phyloP scores from a whole-genome alignment of 30 jellyfish, hydroid and myxozoan genomes.

The Hydractinia echinata region DNA sequence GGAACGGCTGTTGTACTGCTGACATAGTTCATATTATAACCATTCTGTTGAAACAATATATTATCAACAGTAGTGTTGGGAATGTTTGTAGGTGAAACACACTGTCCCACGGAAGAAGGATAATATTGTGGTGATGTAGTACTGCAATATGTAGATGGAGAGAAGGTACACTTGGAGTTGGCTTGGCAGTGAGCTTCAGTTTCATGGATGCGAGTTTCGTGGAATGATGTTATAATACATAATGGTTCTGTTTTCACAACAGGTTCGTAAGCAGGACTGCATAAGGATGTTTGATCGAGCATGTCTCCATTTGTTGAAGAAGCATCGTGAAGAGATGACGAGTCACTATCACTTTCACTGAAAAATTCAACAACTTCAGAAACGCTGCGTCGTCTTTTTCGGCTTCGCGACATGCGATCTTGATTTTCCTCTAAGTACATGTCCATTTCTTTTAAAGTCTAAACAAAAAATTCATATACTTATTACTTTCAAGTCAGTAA shows the following conservation, averaged over 20 bases:
- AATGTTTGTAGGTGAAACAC: slow-evolving; percentile 3
- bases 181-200: slow-evolving; percentile 7
- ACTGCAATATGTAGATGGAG: neutral
- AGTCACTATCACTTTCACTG: slow-evolving; percentile 92
- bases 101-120: neutral
- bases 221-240: neutral
- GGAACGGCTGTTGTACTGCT: slow-evolving; percentile 48
- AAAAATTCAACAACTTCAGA: slow-evolving; percentile 81
- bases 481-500: neutral
- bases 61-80: neutral
- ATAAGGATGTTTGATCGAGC: neutral
- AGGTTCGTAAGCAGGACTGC: slow-evolving; percentile 1
- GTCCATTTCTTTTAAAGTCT: slow-evolving; percentile 98
- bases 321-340: slow-evolving; percentile 81
- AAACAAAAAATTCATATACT: neutral
- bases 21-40: neutral
- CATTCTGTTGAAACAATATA: neutral
- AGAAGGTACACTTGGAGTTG: neutral
- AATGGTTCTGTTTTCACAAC: slow-evolving; percentile 7
- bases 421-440: slow-evolving; percentile 68
- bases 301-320: slow-evolving; percentile 50
- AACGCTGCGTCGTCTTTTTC: slow-evolving; percentile 70
- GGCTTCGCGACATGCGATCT: slow-evolving; percentile 29
- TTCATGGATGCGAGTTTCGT: neutral
- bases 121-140: neutral